Percentiles rank a stretch among this genome's conserved stretches.
These are phyloP conservation scores for Pocillopora verrucosa DNA, from an alignment of 64 coral and sea anemone genomes.

Conservation along the genomic window DNA sequence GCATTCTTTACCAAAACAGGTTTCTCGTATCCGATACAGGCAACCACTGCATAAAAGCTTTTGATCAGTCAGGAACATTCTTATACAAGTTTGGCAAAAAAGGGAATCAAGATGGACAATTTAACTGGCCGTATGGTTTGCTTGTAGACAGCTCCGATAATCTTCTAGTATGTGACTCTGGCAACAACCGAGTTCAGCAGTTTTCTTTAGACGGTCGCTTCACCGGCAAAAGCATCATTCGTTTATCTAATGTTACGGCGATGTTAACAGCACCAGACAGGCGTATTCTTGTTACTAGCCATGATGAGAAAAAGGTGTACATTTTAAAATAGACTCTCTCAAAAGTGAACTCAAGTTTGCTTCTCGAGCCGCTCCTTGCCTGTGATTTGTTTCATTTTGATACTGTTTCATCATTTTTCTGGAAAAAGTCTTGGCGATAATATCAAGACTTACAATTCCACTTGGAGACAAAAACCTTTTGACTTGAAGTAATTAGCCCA, in stretches of 20 bases:
- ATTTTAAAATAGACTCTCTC: neutral
- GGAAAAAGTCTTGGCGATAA: no score
- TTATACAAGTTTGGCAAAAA: neutral
- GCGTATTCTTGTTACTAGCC: neutral
- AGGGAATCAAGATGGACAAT: neutral
- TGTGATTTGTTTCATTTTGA: no score
- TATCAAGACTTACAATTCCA: no score
- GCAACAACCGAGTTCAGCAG: neutral
- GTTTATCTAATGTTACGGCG: neutral
- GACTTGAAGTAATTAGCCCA: no score
- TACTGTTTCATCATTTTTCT: no score
- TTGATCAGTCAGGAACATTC: neutral
- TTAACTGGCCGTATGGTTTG: neutral
- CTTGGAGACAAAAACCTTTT: no score
- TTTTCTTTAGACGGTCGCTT: neutral
- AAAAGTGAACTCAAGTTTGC: no score
- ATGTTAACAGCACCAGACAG: neutral
- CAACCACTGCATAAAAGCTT: neutral
- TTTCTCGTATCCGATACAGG: neutral
- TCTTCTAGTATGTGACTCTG: neutral
- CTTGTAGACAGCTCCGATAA: neutral
- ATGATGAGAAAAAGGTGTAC: neutral
- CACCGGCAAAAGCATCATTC: neutral
- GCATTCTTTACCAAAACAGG: neutral
- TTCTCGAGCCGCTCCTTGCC: no score